Percentiles rank a stretch among this genome's conserved stretches.
These are phyloP conservation scores for Neotoma lepida DNA, from an alignment of 2,113 vertebrate genomes.

Conservation along the genomic window DNA sequence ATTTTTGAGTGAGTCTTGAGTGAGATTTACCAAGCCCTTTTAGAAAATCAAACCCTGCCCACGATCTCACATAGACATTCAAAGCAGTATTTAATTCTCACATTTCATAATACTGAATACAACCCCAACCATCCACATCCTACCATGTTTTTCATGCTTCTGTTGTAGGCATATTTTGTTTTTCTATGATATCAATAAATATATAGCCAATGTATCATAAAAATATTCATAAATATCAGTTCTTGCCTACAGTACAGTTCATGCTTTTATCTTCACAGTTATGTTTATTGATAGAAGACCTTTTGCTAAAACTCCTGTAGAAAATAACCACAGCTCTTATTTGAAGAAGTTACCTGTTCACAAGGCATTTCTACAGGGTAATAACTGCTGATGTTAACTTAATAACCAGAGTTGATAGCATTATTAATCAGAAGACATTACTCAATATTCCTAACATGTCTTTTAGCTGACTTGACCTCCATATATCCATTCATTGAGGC, in stretches of 20 bases:
- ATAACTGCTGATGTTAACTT: not conserved
- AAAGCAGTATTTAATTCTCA: not conserved
- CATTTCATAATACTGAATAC: rapidly evolving
- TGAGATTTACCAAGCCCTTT: not conserved
- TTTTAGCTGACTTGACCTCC: not conserved
- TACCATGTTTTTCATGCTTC: not conserved
- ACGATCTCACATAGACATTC: not conserved
- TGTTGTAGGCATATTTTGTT: not conserved
- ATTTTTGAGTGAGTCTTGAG: not conserved
- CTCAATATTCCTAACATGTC: not conserved
- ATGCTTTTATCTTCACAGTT: not conserved
- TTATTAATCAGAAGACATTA: not conserved
- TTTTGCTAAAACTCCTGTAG: not conserved
- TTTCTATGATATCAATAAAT: not conserved
- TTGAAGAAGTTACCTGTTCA: not conserved
- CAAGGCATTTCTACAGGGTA: not conserved
- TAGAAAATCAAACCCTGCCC: not conserved
- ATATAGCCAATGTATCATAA: not conserved
- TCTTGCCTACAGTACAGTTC: not conserved
- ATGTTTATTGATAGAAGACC: not conserved
- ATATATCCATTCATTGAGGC: not conserved
- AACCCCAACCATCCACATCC: not conserved
- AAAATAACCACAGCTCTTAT: not conserved
- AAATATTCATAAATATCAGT: not conserved
- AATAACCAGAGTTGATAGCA: not conserved